Evolutionary conservation across 2,888 invertebrate genomes (phyloP).

Genomic region (Lycia hirtaria): DNA sequence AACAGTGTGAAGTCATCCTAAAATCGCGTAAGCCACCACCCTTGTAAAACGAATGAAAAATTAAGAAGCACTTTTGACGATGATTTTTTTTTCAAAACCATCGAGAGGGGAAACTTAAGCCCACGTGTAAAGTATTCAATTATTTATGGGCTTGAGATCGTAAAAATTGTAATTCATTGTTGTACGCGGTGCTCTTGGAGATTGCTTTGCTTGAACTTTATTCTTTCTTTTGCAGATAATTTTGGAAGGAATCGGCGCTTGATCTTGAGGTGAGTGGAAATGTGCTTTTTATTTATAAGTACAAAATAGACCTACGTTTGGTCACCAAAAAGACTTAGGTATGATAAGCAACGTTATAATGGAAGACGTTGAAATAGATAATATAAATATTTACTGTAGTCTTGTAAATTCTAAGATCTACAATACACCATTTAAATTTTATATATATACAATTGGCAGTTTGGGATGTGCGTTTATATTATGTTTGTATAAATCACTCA

Average conservation of each 20-base stretch:
- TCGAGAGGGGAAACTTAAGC: conserved; percentile 26
- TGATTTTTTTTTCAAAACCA: conserved; percentile 43
- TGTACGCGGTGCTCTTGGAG: conserved; percentile 12
- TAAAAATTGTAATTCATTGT: conserved; percentile 25
- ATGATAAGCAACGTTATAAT: too few species aligned
- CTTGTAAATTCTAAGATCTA: too few species aligned
- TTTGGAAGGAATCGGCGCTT: conserved; percentile 9
- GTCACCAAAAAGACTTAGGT: too few species aligned
- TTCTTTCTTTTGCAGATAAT: conserved; percentile 20
- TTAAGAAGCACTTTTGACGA: conserved; percentile 58
- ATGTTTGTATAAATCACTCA: too few species aligned
- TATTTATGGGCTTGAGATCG: conserved; percentile 17
- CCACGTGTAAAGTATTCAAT: conserved; percentile 24
- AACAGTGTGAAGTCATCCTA: conserved; percentile 6
- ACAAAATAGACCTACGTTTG: too few species aligned
- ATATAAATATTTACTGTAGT: too few species aligned
- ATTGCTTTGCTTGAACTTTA: conserved; percentile 6
- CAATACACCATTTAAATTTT: too few species aligned
- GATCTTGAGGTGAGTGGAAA: conserved; percentile 7
- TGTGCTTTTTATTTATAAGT: too few species aligned
- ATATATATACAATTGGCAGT: too few species aligned
- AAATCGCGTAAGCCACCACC: conserved; percentile 39
- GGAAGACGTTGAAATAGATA: too few species aligned
- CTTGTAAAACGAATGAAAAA: conserved; percentile 53
- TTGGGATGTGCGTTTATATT: too few species aligned